These are phyloP conservation scores for Oscheius sp. DNA, from an alignment of 2,888 invertebrate species.

Conservation along the genomic window DNA sequence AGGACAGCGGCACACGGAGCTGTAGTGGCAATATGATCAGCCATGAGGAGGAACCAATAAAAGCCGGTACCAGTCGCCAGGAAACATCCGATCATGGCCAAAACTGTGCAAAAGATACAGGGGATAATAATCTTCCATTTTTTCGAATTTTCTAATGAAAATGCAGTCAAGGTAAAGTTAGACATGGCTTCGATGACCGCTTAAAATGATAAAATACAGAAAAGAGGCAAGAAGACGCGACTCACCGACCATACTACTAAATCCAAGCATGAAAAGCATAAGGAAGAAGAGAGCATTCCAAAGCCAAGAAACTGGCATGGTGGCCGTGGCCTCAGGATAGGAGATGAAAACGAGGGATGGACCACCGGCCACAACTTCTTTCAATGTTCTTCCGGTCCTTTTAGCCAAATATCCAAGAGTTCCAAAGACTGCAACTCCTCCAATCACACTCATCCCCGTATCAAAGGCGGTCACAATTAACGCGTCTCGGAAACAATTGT, in stretches of 20 bases:
- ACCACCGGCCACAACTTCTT: slow-evolving; percentile 43
- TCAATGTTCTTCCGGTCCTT: slow-evolving; percentile 30
- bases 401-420: slow-evolving; percentile 58
- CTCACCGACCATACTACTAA: slow-evolving; percentile 58
- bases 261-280: slow-evolving; percentile 74
- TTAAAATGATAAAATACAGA: no score
- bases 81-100: slow-evolving; percentile 52
- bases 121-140: slow-evolving; percentile 12
- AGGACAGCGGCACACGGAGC: not conserved
- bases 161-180: no score
- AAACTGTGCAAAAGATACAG: not conserved
- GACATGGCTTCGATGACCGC: no score
- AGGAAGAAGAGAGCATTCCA: slow-evolving; percentile 74
- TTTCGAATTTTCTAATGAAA: not conserved
- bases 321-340: slow-evolving; percentile 73
- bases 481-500: slow-evolving; percentile 66
- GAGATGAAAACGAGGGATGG: slow-evolving; percentile 74
- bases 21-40: slow-evolving; percentile 2
- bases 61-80: slow-evolving; percentile 51
- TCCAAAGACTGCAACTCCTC: slow-evolving; percentile 59
- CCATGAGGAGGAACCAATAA: slow-evolving; percentile 19
- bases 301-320: slow-evolving; percentile 73
- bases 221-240: not conserved
- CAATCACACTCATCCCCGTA: slow-evolving; percentile 55
- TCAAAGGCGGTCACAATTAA: slow-evolving; percentile 60